Evolutionary conservation across 2,797 vertebrate species (phyloP).

Genomic region (Tapirus indicus): DNA sequence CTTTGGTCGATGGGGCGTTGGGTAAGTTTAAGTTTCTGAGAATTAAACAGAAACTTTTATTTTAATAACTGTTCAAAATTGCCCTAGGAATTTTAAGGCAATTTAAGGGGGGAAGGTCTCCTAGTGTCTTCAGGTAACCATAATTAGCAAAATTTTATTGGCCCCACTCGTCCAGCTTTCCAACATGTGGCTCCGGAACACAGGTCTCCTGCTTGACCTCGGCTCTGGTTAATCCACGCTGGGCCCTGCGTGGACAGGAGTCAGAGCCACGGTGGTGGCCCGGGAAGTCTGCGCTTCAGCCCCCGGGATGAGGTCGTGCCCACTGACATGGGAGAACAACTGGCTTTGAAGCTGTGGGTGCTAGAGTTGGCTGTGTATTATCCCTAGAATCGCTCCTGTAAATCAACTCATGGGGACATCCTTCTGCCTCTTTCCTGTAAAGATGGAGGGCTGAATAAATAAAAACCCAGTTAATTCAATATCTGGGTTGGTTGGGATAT

Average conservation of each 20-base stretch:
- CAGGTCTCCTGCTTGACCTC: background rate
- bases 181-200: background rate
- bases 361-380: background rate
- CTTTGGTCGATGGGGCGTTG: background rate
- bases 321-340: background rate
- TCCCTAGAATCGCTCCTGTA: background rate
- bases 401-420: background rate
- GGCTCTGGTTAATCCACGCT: background rate
- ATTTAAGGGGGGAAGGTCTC: background rate
- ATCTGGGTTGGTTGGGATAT: background rate
- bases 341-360: background rate
- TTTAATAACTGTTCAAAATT: background rate
- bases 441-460: background rate
- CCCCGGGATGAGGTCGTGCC: background rate
- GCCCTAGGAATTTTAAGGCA: background rate
- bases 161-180: background rate
- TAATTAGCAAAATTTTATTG: background rate
- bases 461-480: conserved; percentile 22
- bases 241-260: background rate
- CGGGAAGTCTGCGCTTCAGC: background rate
- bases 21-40: background rate
- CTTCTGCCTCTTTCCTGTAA: background rate
- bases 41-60: conserved; percentile 22
- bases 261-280: background rate
- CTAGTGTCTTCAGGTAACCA: background rate